Evolutionary conservation across 2,797 vertebrate genomes (phyloP), one percentile per base, ranked within the genome.

Genomic region (Pterois miles): DNA sequence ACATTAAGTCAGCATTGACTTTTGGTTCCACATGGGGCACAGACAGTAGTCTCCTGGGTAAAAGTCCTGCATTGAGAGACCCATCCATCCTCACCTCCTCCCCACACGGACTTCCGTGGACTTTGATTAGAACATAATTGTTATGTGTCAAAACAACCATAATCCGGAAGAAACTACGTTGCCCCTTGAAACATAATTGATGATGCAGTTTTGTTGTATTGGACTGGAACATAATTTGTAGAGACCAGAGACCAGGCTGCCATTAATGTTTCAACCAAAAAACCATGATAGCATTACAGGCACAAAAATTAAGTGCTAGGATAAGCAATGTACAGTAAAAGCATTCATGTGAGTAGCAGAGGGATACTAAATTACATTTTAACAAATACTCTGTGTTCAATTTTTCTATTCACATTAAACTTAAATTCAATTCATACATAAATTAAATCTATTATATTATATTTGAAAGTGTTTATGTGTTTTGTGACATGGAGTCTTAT

Each of bases 21-120:
- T 59, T n/a, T 59, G 31, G 29, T 22, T 33, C 22, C 9, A 22
- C 6, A 0, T 3, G 1, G 4, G 33, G 14, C 31, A 59, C 11
- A 4, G 22, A 36, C 20, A 34, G 57, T 1, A 0, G 3, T 34
- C 31, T n/a, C 18, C 56, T 58, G 31, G 5, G 31, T 59, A n/a
- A 22, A 33, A 59, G 57, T 59, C 56, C 56, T 34, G 10, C 22
- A 20, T 59, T 34, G 5, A 20, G 8, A 46, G 27, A 20, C 16
- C 27, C 27, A 31, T 57, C 27, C 27, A 34, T 46, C 43, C 43
- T 8, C 18, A 46, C 18, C 3, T 46, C 38, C 38, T 40, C 43
- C 18, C 18, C 16, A 46, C 0, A 46, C 1, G 0, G 18, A n/a
- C 31, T 58, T 34, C 57, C 20, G 0, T 36, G n/a, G 33, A 60